These are phyloP conservation scores for Melieria picta DNA, from an alignment of 2,888 invertebrate genomes.

Conservation along the genomic window DNA sequence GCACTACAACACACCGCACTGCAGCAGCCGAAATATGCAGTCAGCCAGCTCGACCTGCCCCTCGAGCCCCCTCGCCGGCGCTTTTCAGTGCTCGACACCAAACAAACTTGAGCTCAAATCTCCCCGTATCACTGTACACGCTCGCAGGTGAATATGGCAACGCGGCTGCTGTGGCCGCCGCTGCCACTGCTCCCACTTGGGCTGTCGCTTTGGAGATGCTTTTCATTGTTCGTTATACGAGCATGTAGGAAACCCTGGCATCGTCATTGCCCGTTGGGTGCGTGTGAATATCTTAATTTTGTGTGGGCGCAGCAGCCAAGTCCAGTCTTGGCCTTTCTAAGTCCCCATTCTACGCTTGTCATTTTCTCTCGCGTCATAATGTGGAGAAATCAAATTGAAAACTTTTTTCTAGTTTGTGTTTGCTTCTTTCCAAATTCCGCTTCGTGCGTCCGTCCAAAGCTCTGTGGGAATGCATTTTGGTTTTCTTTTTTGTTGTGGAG, in stretches of 20 bases:
- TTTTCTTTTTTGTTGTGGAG: background rate
- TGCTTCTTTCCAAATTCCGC: conserved; percentile 17
- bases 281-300: conserved; percentile 28
- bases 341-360: conserved; percentile 1
- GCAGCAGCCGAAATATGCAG: background rate
- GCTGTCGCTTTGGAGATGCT: too few species aligned
- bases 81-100: background rate
- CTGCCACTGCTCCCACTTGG: too few species aligned
- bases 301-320: conserved; percentile 27
- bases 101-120: conserved; percentile 4
- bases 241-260: too few species aligned
- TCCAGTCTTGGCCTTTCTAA: background rate
- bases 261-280: background rate
- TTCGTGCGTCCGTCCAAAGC: conserved; percentile 13
- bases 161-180: too few species aligned
- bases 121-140: background rate
- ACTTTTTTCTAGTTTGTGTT: conserved; percentile 6
- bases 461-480: conserved; percentile 25
- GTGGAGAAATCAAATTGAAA: conserved; percentile 19
- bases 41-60: too few species aligned
- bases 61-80: too few species aligned
- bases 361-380: background rate
- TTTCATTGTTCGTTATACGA: too few species aligned
- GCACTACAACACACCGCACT: conserved; percentile 1
- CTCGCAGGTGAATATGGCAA: too few species aligned